Evolutionary conservation across 2,113 vertebrate genomes (phyloP).

Genomic region (Phaethon lepturus): DNA sequence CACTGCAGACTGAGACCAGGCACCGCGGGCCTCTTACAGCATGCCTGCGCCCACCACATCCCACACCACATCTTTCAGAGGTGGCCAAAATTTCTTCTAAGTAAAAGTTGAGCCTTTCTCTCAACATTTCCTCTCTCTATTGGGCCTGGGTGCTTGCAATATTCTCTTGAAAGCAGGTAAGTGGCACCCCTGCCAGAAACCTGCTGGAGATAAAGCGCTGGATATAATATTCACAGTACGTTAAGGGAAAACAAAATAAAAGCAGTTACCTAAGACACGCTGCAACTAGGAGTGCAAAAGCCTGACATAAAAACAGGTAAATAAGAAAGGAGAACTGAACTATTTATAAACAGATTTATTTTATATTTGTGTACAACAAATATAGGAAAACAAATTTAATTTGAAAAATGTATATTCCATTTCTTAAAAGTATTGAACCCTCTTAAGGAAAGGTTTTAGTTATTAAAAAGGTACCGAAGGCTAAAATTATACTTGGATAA

Average conservation of each 20-base stretch:
- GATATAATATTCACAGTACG: background rate
- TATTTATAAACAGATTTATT: constrained; percentile 80
- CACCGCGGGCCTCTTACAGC: background rate
- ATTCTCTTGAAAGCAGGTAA: background rate
- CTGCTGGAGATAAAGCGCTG: background rate
- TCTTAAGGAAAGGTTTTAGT: constrained; percentile 59
- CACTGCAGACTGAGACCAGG: background rate
- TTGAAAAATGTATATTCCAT: constrained; percentile 67
- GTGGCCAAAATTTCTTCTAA: background rate
- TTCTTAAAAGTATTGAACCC: constrained; percentile 71
- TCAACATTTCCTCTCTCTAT: background rate
- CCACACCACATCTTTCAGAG: background rate
- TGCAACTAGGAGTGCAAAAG: background rate
- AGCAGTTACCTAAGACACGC: background rate
- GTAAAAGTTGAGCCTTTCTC: background rate
- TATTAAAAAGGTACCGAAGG: constrained; percentile 73
- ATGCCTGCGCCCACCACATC: background rate
- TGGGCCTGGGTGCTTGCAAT: background rate
- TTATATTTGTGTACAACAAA: constrained; percentile 75
- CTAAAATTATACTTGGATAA: constrained; percentile 67
- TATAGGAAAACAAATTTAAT: constrained; percentile 73
- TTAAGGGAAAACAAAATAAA: background rate
- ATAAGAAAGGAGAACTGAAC: constrained; percentile 5
- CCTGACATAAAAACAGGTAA: background rate
- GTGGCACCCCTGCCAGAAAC: background rate